Percentiles rank a stretch among this genome's conserved stretches.
Conservation (phyloP, 2,797 vertebrate species). For the Mastacembelus armatus region DNA sequence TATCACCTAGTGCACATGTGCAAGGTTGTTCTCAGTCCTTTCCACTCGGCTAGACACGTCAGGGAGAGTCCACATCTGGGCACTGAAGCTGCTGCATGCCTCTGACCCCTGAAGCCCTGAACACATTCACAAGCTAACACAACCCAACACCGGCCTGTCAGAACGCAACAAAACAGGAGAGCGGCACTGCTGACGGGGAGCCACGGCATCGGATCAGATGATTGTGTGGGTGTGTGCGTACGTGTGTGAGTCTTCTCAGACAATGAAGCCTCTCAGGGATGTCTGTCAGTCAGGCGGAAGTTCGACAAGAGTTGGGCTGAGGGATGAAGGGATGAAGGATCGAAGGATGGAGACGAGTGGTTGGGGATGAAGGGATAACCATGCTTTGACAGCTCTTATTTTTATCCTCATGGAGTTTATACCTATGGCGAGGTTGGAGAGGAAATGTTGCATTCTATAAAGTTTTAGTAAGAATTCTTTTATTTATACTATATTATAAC, state of each 20-base stretch:
- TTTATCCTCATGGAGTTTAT: constrained; percentile 52
- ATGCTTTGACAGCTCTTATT: constrained; percentile 69
- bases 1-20: constrained; percentile 57
- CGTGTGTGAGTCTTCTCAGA: constrained; percentile 32
- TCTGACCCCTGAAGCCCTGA: constrained; percentile 67
- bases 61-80: constrained; percentile 73
- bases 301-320: constrained; percentile 62
- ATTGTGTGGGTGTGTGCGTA: constrained; percentile 26
- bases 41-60: constrained; percentile 67
- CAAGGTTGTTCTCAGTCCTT: constrained; percentile 43
- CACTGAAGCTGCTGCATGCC: constrained; percentile 35
- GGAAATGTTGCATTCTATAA: constrained; percentile 40
- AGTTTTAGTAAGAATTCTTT: no score
- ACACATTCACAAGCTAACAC: constrained; percentile 56
- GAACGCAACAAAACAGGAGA: constrained; percentile 62
- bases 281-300: constrained; percentile 73
- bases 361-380: constrained; percentile 72
- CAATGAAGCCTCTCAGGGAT: constrained; percentile 72
- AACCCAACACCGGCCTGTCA: constrained; percentile 72
- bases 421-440: constrained; percentile 47
- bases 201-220: constrained; percentile 58
- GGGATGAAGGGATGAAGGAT: constrained; percentile 68
- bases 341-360: constrained; percentile 56
- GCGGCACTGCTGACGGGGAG: constrained; percentile 56
- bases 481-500: constrained; percentile 35